Base-by-base conservation (phyloP, 2,113 vertebrate genomes). In the Anarrhichthys ocellatus region DNA sequence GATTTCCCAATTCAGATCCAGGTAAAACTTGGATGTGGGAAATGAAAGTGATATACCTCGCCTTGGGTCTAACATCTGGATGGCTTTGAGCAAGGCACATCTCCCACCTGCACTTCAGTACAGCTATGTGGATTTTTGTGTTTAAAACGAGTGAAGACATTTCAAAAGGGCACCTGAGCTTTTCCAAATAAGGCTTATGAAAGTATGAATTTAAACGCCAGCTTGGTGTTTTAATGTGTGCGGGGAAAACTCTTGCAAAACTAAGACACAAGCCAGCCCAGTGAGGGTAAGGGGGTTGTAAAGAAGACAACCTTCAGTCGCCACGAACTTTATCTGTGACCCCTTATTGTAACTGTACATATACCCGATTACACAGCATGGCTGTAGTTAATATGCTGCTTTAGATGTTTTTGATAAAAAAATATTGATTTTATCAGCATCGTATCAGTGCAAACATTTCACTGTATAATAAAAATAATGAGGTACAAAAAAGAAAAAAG, bases 11-110 rank as follows among this genome's bases (percentile, higher is more conserved):
- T 48, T 44, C 32, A 42, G 48, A 54, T 62, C 40, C 61, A 46
- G 44, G 17, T 80, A 24, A 71, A 77, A 67, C 36, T 4, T 61
- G 18, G n/a, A 68, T 46, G 56, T 64, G 64, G 46, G 29, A 73
- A 56, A 22, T 18, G 10, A 74, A 73, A 48, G 24, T 14, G 10
- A 73, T 29, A n/a, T 52, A 9, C 14, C 24, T 17, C 24, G 3
- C 0, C 13, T 5, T 32, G n/a, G 46, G 29, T 70, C 56, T 52
- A 52, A 9, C 29, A 66, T 48, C 36, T n/a, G 67, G 42, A 54
- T 36, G 9, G 34, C 32, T 2, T 17, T 40, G 6, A 72, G 24
- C 11, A 38, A 74, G 52, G 18, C 42, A 20, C 14, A 74, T 44
- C 63, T 63, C n/a, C 42, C 24, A 56, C 8, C n/a, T 56, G 36